These are phyloP conservation scores for Drosophila neonasuta DNA, from an alignment of 2,888 invertebrate genomes.

Conservation along the genomic window DNA sequence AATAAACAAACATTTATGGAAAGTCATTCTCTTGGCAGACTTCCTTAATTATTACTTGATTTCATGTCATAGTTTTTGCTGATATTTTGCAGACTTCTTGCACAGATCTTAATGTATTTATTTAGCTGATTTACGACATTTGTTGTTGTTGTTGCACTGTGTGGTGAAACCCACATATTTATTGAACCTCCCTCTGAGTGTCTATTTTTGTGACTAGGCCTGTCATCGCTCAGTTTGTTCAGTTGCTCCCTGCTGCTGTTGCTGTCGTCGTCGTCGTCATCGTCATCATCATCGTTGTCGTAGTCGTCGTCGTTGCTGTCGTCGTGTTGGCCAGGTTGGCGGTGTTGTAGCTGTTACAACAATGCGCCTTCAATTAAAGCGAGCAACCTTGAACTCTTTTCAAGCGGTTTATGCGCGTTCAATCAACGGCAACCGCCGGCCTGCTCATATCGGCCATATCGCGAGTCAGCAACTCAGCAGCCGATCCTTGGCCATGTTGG, in stretches of 20 bases:
- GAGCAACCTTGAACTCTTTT: slow-evolving; percentile 78
- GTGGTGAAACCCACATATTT: slow-evolving; percentile 30
- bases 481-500: slow-evolving; percentile 57
- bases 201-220: slow-evolving; percentile 70
- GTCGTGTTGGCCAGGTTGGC: slow-evolving; percentile 38
- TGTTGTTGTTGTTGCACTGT: background rate
- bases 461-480: slow-evolving; percentile 43
- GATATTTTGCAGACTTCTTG: background rate
- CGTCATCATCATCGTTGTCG: slow-evolving; percentile 31
- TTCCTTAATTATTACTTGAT: background rate
- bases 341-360: slow-evolving; percentile 67
- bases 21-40: background rate
- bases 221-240: slow-evolving; percentile 60
- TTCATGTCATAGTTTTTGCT: background rate
- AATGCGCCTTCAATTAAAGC: slow-evolving; percentile 71
- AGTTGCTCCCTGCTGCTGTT: slow-evolving; percentile 45
- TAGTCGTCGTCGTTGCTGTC: slow-evolving; percentile 17
- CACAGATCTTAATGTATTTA: slow-evolving; percentile 1
- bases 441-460: slow-evolving; percentile 61
- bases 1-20: background rate
- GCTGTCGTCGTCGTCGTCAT: slow-evolving; percentile 37
- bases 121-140: slow-evolving; percentile 10
- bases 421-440: slow-evolving; percentile 57
- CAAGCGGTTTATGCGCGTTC: slow-evolving; percentile 69
- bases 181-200: slow-evolving; percentile 44